Evolutionary conservation across 2,113 vertebrate species (phyloP).

Genomic region (Anguilla rostrata): DNA sequence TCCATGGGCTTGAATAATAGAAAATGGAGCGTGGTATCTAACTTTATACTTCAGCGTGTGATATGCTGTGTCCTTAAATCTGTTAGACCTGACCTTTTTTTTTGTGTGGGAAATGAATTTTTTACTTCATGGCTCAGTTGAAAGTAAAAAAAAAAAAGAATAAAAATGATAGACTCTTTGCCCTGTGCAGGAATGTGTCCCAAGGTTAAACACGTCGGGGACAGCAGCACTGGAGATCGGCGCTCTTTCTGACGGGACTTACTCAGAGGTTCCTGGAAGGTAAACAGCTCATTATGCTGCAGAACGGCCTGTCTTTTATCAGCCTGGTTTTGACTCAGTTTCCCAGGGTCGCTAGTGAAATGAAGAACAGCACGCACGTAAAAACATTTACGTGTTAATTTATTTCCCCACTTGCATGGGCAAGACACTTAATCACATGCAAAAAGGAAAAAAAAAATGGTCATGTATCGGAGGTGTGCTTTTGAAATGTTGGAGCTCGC

Average conservation of each 20-base stretch:
- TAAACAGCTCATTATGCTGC: not conserved
- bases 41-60: not conserved
- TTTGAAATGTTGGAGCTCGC: not conserved
- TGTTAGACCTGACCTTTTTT: too few species aligned
- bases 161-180: not conserved
- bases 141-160: too few species aligned
- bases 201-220: not conserved
- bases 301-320: too few species aligned
- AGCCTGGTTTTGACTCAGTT: not conserved
- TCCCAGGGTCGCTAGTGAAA: not conserved
- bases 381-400: not conserved
- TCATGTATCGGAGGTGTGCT: not conserved
- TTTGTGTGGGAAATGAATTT: too few species aligned
- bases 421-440: not conserved
- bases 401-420: not conserved
- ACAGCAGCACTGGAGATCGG: not conserved
- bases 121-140: not conserved
- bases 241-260: not conserved
- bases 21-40: not conserved
- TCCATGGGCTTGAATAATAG: not conserved
- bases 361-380: not conserved
- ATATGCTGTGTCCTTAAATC: not conserved
- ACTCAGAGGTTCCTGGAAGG: not conserved
- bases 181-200: not conserved
- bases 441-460: not conserved